Conservation (phyloP, 2,113 vertebrate species). For the Cisticola juncidis region DNA sequence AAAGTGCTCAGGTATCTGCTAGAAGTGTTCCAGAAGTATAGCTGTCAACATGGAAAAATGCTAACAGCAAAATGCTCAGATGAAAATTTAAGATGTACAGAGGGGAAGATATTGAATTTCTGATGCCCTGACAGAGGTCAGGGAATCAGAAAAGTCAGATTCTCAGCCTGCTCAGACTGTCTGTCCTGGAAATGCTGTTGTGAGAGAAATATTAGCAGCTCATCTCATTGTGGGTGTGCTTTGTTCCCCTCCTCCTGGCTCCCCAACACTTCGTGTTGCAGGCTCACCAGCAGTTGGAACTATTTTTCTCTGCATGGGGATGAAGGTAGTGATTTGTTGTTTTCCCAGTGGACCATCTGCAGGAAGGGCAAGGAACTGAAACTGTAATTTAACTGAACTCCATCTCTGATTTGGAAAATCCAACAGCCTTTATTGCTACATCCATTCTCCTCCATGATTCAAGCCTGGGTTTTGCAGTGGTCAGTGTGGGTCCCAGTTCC, state of each 20-base stretch:
- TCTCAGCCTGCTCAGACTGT: not conserved
- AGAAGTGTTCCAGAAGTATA: not conserved
- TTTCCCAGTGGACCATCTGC: not conserved
- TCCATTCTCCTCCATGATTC: not conserved
- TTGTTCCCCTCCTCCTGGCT: not conserved
- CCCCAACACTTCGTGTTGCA: not conserved
- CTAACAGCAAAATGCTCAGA: conserved; percentile 31
- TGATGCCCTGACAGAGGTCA: not conserved
- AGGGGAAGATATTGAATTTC: conserved; percentile 3
- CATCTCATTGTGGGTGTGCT: not conserved
- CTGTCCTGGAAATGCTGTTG: not conserved
- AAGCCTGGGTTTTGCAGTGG: not conserved
- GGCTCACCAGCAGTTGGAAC: not conserved
- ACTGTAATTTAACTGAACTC: not conserved
- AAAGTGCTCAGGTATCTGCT: conserved; percentile 1
- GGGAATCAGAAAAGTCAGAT: not conserved
- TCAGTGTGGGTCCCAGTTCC: not conserved
- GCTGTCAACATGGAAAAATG: conserved; percentile 57
- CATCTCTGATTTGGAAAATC: not conserved
- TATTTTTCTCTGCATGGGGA: not conserved
- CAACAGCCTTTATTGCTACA: not conserved
- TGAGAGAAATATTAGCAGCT: not conserved
- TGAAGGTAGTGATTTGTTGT: not conserved
- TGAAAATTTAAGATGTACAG: conserved; percentile 10
- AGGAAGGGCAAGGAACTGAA: not conserved